Conservation (phyloP, 2,797 vertebrate species). For the Lagocephalus sceleratus region DNA sequence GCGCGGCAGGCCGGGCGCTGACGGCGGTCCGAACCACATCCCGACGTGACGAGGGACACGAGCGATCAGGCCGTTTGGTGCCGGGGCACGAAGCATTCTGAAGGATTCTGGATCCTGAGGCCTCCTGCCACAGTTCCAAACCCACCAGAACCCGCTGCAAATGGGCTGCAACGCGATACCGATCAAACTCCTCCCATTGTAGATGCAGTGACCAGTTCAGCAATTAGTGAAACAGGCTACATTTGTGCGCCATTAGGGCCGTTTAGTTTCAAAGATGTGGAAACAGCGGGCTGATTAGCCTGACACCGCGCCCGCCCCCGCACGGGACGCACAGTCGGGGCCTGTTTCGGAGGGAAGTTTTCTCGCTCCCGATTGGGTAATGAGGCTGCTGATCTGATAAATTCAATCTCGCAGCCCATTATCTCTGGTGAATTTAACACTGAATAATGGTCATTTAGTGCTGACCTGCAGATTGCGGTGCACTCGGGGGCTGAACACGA, state of each 20-base stretch:
- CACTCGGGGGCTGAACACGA: slow-evolving; percentile 55
- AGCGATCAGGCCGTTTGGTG: slow-evolving; percentile 9
- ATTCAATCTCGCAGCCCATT: slow-evolving; percentile 69
- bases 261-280: slow-evolving; percentile 74
- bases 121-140: slow-evolving; percentile 39
- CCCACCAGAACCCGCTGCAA: slow-evolving; percentile 53
- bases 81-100: slow-evolving; percentile 12
- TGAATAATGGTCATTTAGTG: slow-evolving; percentile 69
- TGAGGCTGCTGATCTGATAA: slow-evolving; percentile 67
- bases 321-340: slow-evolving; percentile 52
- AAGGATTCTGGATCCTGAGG: slow-evolving; percentile 39
- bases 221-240: slow-evolving; percentile 71
- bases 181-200: slow-evolving; percentile 53
- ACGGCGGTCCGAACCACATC: neutral
- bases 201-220: slow-evolving; percentile 58
- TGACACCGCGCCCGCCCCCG: slow-evolving; percentile 48
- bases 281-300: slow-evolving; percentile 69
- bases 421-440: slow-evolving; percentile 76
- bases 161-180: slow-evolving; percentile 64
- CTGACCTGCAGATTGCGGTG: slow-evolving; percentile 55
- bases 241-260: slow-evolving; percentile 75
- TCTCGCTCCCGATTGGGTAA: slow-evolving; percentile 68
- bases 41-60: neutral
- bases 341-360: slow-evolving; percentile 54
- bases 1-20: slow-evolving; percentile 42